A percentile compares a stretch with the other conserved stretches of the same genome.
phyloP scores from a whole-genome alignment of 2,797 vertebrate genomes.

The Clarias fuscus region DNA sequence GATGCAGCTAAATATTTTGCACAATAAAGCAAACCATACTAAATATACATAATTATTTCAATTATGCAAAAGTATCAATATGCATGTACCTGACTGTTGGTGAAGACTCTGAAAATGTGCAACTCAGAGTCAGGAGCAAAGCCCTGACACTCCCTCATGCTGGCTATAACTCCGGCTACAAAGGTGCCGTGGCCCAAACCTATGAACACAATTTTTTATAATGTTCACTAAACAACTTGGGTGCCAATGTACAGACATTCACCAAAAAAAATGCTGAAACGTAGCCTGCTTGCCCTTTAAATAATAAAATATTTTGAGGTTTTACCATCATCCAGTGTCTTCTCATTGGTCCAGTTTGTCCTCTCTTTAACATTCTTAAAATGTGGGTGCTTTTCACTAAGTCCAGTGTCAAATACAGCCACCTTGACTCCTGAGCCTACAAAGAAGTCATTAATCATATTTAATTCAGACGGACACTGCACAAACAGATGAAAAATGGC shows the following conservation, averaged over 20 bases:
- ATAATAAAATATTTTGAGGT: not conserved
- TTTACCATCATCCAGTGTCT: constrained; percentile 96
- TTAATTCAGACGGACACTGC: not conserved
- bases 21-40: not conserved
- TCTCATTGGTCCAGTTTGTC: constrained; percentile 99
- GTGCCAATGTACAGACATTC: not conserved
- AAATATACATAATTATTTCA: not conserved
- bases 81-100: constrained; percentile 91
- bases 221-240: not conserved
- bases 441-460: not conserved
- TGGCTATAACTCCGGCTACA: constrained; percentile 98
- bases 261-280: not conserved
- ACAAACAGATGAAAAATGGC: not conserved
- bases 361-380: constrained; percentile 99
- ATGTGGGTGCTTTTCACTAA: constrained; percentile 97
- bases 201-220: constrained; percentile 59
- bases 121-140: constrained; percentile 97
- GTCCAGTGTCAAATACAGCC: constrained; percentile 96
- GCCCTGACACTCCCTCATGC: constrained; percentile 98
- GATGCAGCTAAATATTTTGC: no score
- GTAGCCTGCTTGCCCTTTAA: not conserved
- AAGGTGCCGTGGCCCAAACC: constrained; percentile 97
- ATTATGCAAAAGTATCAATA: not conserved
- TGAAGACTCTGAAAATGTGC: constrained; percentile 98
- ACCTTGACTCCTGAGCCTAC: constrained; percentile 94